Conservation (phyloP, 2,113 vertebrate species). For the Poecilia latipinna region DNA sequence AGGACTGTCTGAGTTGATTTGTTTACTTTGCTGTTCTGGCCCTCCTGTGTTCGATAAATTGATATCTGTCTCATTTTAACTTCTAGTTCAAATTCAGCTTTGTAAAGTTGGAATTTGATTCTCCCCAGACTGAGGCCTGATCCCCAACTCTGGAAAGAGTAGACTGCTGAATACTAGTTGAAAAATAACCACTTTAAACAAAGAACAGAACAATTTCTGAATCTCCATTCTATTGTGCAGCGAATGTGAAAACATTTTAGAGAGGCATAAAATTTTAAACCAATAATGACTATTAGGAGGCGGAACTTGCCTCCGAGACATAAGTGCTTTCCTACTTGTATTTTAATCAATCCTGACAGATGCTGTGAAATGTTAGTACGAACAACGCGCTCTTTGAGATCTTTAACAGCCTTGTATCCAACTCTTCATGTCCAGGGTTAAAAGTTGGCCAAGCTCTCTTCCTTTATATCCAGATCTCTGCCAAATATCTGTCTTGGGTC, state of each 20-base stretch:
- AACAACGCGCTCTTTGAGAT: constrained; percentile 65
- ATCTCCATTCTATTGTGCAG: constrained; percentile 8
- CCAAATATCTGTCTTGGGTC: constrained; percentile 76
- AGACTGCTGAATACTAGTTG: background rate
- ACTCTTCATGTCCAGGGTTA: constrained; percentile 68
- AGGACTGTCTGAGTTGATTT: background rate
- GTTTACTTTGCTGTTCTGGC: constrained; percentile 3
- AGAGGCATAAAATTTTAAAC: constrained; percentile 29
- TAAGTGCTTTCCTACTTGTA: constrained; percentile 40
- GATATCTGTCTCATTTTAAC: background rate
- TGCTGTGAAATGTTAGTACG: constrained; percentile 60
- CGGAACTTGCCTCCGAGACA: constrained; percentile 66
- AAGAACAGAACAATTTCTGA: constrained; percentile 34
- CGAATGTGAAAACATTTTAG: constrained; percentile 21
- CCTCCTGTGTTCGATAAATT: constrained; percentile 1
- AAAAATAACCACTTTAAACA: constrained; percentile 2
- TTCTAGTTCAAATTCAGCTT: constrained; percentile 4
- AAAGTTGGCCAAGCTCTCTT: constrained; percentile 68
- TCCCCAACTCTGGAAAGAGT: background rate
- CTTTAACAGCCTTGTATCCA: constrained; percentile 67
- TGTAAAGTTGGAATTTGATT: background rate
- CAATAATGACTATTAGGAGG: constrained; percentile 36
- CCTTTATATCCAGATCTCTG: constrained; percentile 64
- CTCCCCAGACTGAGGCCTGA: background rate
- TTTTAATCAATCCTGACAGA: constrained; percentile 71